phyloP scores from a whole-genome alignment of 1,140 invertebrate genomes.

The Archegozetes longisetosus region DNA sequence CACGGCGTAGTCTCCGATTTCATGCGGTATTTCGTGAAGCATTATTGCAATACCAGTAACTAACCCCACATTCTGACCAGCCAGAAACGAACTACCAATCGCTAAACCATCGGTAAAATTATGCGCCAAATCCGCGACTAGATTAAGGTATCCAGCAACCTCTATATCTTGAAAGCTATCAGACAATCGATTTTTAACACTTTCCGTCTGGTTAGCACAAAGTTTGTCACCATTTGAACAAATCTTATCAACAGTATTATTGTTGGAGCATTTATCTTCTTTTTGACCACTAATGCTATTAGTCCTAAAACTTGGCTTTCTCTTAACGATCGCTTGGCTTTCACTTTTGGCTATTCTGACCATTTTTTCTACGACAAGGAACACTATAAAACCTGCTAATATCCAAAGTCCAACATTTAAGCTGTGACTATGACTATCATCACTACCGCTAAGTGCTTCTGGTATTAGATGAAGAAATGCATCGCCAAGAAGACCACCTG shows the following conservation, averaged over 20 bases:
- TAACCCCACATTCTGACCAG: constrained; percentile 57
- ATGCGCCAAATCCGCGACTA: constrained; percentile 86
- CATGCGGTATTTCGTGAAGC: constrained; percentile 91
- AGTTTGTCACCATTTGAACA: not conserved
- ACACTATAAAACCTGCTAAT: constrained; percentile 72
- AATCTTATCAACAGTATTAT: not conserved
- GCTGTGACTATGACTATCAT: constrained; percentile 40
- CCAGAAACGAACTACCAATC: constrained; percentile 89
- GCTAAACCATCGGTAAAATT: constrained; percentile 95
- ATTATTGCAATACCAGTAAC: constrained; percentile 85
- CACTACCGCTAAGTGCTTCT: constrained; percentile 48
- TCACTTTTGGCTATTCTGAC: constrained; percentile 73
- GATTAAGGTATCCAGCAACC: constrained; percentile 80
- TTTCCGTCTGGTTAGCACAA: not conserved
- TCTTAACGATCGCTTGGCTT: constrained; percentile 28
- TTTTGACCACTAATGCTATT: not conserved
- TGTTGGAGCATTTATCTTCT: constrained; percentile 1
- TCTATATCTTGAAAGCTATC: constrained; percentile 46
- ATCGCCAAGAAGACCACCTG: constrained; percentile 83
- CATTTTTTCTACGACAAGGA: constrained; percentile 79
- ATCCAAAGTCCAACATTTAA: constrained; percentile 76
- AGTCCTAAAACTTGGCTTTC: too few relatives aligned
- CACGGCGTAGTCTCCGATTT: constrained; percentile 97
- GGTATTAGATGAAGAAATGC: constrained; percentile 93
- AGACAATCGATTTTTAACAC: too few relatives aligned